Percentiles rank a stretch among this genome's conserved stretches.
These are phyloP conservation scores for Ancistrus triradiatus DNA, from an alignment of 2,113 vertebrate species.

Conservation along the genomic window DNA sequence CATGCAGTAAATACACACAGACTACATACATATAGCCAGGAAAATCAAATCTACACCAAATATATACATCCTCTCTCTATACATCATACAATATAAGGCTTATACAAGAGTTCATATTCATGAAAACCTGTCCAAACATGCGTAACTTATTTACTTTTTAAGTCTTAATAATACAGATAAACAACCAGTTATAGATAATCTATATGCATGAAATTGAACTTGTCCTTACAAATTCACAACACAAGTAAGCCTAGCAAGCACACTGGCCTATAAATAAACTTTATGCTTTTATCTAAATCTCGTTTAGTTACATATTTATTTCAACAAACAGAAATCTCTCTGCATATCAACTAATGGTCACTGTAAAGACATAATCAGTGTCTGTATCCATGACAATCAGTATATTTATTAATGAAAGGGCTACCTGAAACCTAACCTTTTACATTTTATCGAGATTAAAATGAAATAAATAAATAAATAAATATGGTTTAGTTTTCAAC, in stretches of 20 bases:
- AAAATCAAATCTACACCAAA: background rate
- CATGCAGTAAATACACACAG: slow-evolving; percentile 9
- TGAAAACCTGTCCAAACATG: slow-evolving; percentile 13
- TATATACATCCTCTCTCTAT: slow-evolving; percentile 25
- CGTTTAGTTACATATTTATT: background rate
- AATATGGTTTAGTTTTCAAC: background rate
- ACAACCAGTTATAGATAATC: background rate
- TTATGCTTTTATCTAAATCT: slow-evolving; percentile 4
- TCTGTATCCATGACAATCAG: background rate
- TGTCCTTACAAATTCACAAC: slow-evolving; percentile 2
- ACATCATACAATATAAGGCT: slow-evolving; percentile 17
- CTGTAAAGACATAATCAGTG: slow-evolving; percentile 2
- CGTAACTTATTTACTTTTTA: slow-evolving; percentile 26
- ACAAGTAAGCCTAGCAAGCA: slow-evolving; percentile 24
- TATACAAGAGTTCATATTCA: slow-evolving; percentile 4
- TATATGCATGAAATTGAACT: background rate
- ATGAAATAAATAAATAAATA: no score
- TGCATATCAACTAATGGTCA: background rate
- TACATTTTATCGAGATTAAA: no score
- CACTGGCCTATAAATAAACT: slow-evolving; percentile 16
- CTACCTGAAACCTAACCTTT: slow-evolving; percentile 2
- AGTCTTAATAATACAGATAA: background rate
- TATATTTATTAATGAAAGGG: background rate
- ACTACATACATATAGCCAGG: slow-evolving; percentile 16
- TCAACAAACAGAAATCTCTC: background rate